Evolutionary conservation across 1,140 invertebrate genomes (phyloP).

Genomic region (Trichogramma pretiosum): DNA sequence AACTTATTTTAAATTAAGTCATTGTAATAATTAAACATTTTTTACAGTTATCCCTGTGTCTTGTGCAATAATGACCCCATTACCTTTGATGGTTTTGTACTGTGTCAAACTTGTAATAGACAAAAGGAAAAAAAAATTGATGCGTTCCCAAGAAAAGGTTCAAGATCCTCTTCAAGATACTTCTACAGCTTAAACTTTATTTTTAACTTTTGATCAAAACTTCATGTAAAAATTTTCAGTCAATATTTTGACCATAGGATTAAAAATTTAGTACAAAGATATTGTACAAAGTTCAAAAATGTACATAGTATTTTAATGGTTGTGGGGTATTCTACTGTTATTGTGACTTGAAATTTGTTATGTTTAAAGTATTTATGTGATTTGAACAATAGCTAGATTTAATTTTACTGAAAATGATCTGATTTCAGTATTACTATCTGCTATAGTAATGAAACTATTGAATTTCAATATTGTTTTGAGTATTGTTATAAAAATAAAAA

Average conservation of each 20-base stretch:
- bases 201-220: too few species aligned
- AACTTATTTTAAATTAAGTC: conserved; percentile 20
- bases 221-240: too few species aligned
- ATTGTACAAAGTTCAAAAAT: background rate
- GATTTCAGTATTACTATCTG: background rate
- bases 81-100: conserved; percentile 64
- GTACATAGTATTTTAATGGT: background rate
- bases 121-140: conserved; percentile 24
- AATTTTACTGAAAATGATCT: background rate
- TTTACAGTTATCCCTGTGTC: conserved; percentile 72
- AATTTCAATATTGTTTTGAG: too few species aligned
- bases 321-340: background rate
- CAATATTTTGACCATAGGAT: too few species aligned
- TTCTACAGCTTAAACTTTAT: background rate
- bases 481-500: too few species aligned
- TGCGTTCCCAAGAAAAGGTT: conserved; percentile 23
- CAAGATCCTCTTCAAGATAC: conserved; percentile 2
- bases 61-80: conserved; percentile 86
- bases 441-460: too few species aligned
- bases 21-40: conserved; percentile 21
- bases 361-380: too few species aligned
- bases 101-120: conserved; percentile 34
- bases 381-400: background rate
- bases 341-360: background rate
- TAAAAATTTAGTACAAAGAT: too few species aligned